Base-by-base conservation (phyloP, 2,797 vertebrate genomes). In the Lerista edwardsae region DNA sequence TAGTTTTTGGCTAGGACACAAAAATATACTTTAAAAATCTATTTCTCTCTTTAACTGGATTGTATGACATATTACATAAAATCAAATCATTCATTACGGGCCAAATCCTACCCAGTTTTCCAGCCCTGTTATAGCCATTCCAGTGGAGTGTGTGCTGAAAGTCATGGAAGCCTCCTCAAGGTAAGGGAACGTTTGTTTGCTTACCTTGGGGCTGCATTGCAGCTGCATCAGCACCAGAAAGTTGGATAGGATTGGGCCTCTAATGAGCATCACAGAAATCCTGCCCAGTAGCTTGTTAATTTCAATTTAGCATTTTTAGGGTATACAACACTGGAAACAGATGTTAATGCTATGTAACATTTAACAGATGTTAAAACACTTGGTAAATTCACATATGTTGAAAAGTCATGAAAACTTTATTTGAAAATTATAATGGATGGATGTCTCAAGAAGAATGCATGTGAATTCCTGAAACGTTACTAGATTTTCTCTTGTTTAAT, bases 1-100 rank as follows among this genome's bases (percentile, higher is more conserved):
- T 29, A 76, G 81, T 84, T 83, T 86, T 87, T 44, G 41, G 83
- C 44, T 55, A 64, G 71, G 47, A 86, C 57, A 75, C 90, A 75
- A 75, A 79, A 57, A 86, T 88, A 3, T 69, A 84, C 17, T 75
- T 82, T 76, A n/a, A 71, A 36, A 1, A n/a, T 86, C 80, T 9
- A n/a, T 34, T 87, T 83, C 84, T 88, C 84, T 86, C 80, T 74
- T 61, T 44, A 61, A 59, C 69, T 34, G 10, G 85, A 79, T 62
- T 79, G 83, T 64, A 5, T 84, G 15, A 86, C 39, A 8, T 61
- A 44, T 41, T 25, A 9, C 39, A 12, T 76, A 75, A 7, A 10
- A 41, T 79, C 39, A 84, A 79, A 64, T 51, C 3, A 62, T 64
- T 36, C 34, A 55, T 14, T 59, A n/a, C n/a, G n/a, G n/a, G n/a